A percentile compares a stretch with the other conserved stretches of the same genome.
Evolutionary conservation across 2,888 invertebrate species (phyloP).

Genomic region (Lottia gigantea): DNA sequence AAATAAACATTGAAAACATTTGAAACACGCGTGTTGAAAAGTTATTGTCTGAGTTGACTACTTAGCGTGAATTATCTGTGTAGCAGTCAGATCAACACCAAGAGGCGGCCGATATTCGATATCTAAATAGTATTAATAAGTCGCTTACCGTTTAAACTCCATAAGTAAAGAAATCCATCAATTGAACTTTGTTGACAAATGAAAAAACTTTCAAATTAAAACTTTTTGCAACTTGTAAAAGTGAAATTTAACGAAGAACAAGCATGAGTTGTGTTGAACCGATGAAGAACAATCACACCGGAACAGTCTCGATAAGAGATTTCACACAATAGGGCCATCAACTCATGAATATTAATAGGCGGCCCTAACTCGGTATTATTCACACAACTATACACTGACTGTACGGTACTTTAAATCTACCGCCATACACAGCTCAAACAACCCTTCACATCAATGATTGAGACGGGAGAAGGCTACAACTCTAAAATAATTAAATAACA

Average conservation of each 20-base stretch:
- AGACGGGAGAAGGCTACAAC: not conserved
- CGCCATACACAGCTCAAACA: constrained; percentile 1
- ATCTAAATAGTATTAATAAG: not conserved
- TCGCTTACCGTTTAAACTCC: constrained; percentile 4
- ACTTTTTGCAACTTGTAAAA: not conserved
- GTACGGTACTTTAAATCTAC: not conserved
- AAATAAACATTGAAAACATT: constrained; percentile 8
- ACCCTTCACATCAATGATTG: not conserved
- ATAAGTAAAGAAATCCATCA: constrained; percentile 9
- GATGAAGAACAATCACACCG: constrained; percentile 31
- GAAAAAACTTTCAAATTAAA: constrained; percentile 2
- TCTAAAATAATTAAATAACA: constrained; percentile 8
- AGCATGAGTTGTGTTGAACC: constrained; percentile 16
- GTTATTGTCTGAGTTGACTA: constrained; percentile 11
- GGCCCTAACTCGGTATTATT: constrained; percentile 20
- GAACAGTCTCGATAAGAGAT: constrained; percentile 37
- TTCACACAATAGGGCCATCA: constrained; percentile 36
- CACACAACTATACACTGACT: not conserved
- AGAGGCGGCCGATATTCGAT: constrained; percentile 5
- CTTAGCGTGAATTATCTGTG: constrained; percentile 11
- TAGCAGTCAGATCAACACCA: constrained; percentile 10
- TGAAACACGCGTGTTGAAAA: constrained; percentile 8
- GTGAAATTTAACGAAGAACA: constrained; percentile 9
- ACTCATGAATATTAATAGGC: constrained; percentile 26
- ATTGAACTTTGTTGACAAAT: constrained; percentile 6